Conservation (phyloP, 2,888 invertebrate species). For the Sminthurinus aureus region DNA sequence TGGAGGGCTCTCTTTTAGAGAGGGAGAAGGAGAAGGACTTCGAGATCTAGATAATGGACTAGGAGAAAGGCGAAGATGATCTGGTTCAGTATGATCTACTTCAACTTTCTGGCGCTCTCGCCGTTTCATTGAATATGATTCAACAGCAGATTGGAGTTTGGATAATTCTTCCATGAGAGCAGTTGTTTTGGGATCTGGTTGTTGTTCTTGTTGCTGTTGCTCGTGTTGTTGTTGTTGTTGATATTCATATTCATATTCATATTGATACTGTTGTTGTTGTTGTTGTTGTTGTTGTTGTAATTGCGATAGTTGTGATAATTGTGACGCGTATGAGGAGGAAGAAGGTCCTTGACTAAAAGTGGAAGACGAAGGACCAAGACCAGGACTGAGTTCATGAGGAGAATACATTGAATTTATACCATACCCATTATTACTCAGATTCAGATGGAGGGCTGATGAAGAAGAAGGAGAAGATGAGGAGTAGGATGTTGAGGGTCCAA, state of each 20-base stretch:
- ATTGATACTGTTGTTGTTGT: neutral
- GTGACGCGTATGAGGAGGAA: slow-evolving; percentile 5
- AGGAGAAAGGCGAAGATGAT: slow-evolving; percentile 43
- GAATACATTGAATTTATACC: slow-evolving; percentile 32
- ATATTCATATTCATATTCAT: too few species aligned
- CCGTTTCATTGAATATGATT: slow-evolving; percentile 53
- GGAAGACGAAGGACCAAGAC: slow-evolving; percentile 24
- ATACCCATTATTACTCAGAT: slow-evolving; percentile 40
- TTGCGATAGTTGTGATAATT: neutral
- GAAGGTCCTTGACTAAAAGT: neutral
- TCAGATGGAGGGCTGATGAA: slow-evolving; percentile 43
- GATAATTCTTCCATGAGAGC: slow-evolving; percentile 59
- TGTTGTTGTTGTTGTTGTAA: too few species aligned
- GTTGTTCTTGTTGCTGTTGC: neutral
- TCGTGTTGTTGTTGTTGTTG: neutral
- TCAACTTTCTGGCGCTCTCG: slow-evolving; percentile 52
- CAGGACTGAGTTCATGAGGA: slow-evolving; percentile 8
- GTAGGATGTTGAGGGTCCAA: neutral
- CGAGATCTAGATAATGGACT: slow-evolving; percentile 43
- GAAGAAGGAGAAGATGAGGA: slow-evolving; percentile 25
- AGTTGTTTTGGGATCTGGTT: slow-evolving; percentile 53
- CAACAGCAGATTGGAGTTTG: slow-evolving; percentile 58
- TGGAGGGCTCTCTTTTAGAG: slow-evolving; percentile 49
- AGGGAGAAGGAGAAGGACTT: slow-evolving; percentile 55
- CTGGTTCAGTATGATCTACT: neutral